A percentile compares a stretch with the other conserved stretches of the same genome.
Evolutionary conservation across 2,888 invertebrate genomes (phyloP).

Genomic region (Chrysina gloriosa): DNA sequence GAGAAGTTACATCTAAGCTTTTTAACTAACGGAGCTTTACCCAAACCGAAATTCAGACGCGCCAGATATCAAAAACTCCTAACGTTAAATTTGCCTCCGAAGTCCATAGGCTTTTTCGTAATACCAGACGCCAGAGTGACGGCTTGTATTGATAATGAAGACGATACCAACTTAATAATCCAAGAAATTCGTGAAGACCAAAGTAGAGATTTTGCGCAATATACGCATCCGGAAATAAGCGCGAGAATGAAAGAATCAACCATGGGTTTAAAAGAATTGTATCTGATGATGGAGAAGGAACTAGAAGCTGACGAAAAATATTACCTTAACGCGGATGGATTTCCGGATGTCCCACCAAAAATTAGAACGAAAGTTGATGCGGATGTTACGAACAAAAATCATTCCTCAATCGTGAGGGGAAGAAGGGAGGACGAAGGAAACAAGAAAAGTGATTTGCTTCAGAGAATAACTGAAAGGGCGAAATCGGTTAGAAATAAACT

Average conservation of each 20-base stretch:
- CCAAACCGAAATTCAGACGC: constrained; percentile 64
- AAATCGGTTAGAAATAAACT: neutral
- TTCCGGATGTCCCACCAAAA: neutral
- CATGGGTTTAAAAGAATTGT: constrained; percentile 59
- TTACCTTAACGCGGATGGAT: constrained; percentile 48
- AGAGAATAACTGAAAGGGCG: constrained; percentile 54
- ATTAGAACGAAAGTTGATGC: neutral
- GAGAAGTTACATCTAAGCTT: constrained; percentile 70
- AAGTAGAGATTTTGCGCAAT: constrained; percentile 41
- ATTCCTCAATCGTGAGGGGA: too few relatives aligned
- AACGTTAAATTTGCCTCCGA: constrained; percentile 72
- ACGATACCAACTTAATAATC: constrained; percentile 53
- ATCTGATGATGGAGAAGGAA: constrained; percentile 54
- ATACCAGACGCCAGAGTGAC: constrained; percentile 74
- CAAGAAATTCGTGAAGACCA: constrained; percentile 54
- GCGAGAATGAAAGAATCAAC: constrained; percentile 29
- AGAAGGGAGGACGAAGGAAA: too few relatives aligned
- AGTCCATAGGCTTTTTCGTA: constrained; percentile 81
- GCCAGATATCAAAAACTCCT: constrained; percentile 67
- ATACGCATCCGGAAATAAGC: constrained; percentile 11
- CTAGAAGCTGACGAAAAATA: constrained; percentile 56
- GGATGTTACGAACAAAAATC: neutral
- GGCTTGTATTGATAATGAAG: constrained; percentile 66
- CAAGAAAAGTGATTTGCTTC: too few relatives aligned
- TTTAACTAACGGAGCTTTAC: constrained; percentile 61